Evolutionary conservation across 1,140 invertebrate genomes (phyloP), one percentile per base, ranked within the genome.

Genomic region (Carcinoscorpius rotundicauda): DNA sequence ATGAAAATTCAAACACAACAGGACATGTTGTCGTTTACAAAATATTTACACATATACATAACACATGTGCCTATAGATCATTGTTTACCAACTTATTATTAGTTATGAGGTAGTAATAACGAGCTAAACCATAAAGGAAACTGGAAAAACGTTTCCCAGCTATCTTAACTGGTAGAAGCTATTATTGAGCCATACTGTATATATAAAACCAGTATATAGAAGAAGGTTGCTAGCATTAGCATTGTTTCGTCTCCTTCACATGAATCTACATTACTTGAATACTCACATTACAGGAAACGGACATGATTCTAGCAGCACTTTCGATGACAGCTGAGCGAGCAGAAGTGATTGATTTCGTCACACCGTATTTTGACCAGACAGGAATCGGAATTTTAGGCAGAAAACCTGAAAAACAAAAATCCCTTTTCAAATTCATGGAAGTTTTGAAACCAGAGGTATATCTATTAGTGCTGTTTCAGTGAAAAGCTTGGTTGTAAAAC

Each of bases 271-370:
- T 29, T 0, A 29, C 29, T 29, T 29, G 29, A 29, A 29, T 29
- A 29, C 29, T 29, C 29, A 29, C 29, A 29, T 29, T 29, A 29
- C 64, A 91, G 88, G 85, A 92, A 78, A 92, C 88, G 3, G 92
- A 97, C 74, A 84, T 97, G 58, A 86, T 86, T 1, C 83, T 95
- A 4, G 87, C 87, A 3, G 85, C 91, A 0, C 76, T 95, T 3
- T 92, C 90, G 6, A 95, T 95, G 87, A 96, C 93, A 8, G 91
- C 91, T 5, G 89, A 93, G 71, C 82, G 91, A 62, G 92, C 95
- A 75, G 91, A 96, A 81, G 88, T 93, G 0, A 86, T 96, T 5
- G 93, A 96, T 76, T 97, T 93, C 73, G 85, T 93, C 5, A 86
- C 91, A 0, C 92, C 91, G 0, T 94, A 93, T 75, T 93, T 89